Evolutionary conservation across 2,888 invertebrate species (phyloP).

Genomic region (Melinopterus prodromus): DNA sequence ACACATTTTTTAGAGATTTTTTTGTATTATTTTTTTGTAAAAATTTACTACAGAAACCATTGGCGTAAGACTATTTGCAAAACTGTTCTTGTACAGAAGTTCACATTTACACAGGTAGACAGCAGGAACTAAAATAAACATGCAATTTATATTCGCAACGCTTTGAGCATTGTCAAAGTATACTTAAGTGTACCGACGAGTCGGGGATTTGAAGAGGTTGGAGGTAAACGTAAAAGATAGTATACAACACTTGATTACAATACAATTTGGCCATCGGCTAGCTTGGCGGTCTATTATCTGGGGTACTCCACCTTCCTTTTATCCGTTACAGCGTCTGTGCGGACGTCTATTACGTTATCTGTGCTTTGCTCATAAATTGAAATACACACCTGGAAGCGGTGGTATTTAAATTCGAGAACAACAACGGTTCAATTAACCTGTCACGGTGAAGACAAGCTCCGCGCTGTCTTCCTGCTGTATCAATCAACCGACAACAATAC

Average conservation of each 20-base stretch:
- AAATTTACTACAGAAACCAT: too few species aligned
- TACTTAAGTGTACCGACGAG: not conserved
- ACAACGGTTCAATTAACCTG: not conserved
- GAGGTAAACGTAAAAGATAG: not conserved
- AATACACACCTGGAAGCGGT: conserved; percentile 4
- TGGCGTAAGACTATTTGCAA: too few species aligned
- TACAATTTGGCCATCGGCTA: not conserved
- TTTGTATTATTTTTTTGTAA: too few species aligned
- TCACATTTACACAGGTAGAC: too few species aligned
- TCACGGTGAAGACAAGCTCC: not conserved
- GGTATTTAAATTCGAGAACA: conserved; percentile 4
- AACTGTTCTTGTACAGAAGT: too few species aligned
- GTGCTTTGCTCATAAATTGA: not conserved
- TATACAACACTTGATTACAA: not conserved
- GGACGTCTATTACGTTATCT: not conserved
- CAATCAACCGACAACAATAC: not conserved
- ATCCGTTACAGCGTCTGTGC: not conserved
- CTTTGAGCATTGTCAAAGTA: not conserved
- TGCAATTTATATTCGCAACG: not conserved
- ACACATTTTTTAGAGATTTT: too few species aligned
- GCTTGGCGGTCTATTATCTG: not conserved
- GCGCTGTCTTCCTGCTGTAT: not conserved
- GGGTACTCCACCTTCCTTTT: not conserved
- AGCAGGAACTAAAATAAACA: not conserved
- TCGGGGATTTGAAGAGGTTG: not conserved